Conservation (phyloP, 2,888 invertebrate species). For the Pemphredon lugubris region DNA sequence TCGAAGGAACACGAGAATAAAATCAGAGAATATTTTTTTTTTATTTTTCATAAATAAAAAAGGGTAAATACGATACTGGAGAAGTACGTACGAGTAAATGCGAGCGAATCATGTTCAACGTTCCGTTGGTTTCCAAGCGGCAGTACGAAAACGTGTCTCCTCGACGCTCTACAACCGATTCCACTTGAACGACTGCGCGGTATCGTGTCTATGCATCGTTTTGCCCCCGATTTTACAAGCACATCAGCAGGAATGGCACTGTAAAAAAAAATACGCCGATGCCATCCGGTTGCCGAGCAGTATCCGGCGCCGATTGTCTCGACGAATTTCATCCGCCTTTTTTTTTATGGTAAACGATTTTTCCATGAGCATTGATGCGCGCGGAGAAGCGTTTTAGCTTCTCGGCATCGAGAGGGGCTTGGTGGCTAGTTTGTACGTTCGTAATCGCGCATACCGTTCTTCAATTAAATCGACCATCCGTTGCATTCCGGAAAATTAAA, state of each 20-base stretch:
- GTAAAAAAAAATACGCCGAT: constrained; percentile 24
- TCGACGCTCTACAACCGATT: constrained; percentile 55
- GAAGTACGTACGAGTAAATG: constrained; percentile 24
- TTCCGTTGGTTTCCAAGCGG: constrained; percentile 40
- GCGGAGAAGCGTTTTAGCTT: background rate
- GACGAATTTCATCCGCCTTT: constrained; percentile 21
- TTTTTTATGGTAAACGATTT: constrained; percentile 14
- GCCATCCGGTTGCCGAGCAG: constrained; percentile 42
- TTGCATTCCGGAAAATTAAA: constrained; percentile 11
- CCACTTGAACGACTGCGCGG: constrained; percentile 55
- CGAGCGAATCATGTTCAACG: constrained; percentile 21
- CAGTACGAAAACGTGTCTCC: constrained; percentile 52
- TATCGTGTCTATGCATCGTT: constrained; percentile 56
- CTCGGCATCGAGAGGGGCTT: constrained; percentile 20
- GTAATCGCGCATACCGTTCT: constrained; percentile 16
- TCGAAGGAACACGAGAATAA: too few species aligned
- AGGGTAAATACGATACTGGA: constrained; percentile 27
- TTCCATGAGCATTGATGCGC: constrained; percentile 17
- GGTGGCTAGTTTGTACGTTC: background rate
- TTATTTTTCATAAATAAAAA: too few species aligned
- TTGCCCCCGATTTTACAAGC: constrained; percentile 56
- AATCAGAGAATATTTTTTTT: too few species aligned
- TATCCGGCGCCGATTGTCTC: constrained; percentile 34
- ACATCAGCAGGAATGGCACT: constrained; percentile 50
- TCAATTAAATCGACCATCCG: constrained; percentile 32